phyloP scores from a whole-genome alignment of 1,140 invertebrate species.

The Zaprionus inermis region DNA sequence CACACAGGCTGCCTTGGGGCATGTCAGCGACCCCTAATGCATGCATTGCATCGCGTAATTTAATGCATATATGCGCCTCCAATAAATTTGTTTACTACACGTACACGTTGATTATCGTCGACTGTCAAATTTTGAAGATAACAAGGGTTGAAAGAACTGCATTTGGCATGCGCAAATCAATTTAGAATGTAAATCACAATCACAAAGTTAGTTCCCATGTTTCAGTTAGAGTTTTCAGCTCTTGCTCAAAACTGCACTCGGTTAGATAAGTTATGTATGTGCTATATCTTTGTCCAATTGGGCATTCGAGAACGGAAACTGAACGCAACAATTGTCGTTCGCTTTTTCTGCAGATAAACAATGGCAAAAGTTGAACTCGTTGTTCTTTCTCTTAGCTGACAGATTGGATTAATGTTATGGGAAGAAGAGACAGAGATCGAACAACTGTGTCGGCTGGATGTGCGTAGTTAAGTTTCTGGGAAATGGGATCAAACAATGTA shows the following conservation, averaged over 20 bases:
- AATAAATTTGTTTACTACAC: background rate
- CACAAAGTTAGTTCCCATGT: background rate
- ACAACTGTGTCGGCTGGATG: background rate
- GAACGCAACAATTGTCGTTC: constrained; percentile 38
- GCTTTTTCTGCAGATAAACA: constrained; percentile 28
- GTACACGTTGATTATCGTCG: background rate
- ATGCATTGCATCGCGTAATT: background rate
- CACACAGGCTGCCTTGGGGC: background rate
- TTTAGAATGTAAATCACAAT: background rate
- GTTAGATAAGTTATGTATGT: constrained; percentile 18
- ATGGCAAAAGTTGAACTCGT: constrained; percentile 38
- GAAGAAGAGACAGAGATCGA: background rate
- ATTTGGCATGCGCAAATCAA: background rate
- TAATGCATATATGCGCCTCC: background rate
- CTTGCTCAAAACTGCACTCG: constrained; percentile 7
- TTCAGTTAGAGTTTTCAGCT: constrained; percentile 13
- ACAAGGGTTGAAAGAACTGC: constrained; percentile 4
- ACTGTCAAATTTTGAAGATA: background rate
- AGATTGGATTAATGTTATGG: constrained; percentile 2
- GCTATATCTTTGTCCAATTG: constrained; percentile 15
- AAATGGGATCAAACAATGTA: background rate
- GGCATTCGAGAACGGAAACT: constrained; percentile 36
- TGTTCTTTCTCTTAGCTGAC: constrained; percentile 1
- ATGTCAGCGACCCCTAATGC: constrained; percentile 23
- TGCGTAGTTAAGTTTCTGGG: background rate